Evolutionary conservation across 2,113 vertebrate genomes (phyloP), one percentile per base, ranked within the genome.

Genomic region (Mionectes macconnelli): DNA sequence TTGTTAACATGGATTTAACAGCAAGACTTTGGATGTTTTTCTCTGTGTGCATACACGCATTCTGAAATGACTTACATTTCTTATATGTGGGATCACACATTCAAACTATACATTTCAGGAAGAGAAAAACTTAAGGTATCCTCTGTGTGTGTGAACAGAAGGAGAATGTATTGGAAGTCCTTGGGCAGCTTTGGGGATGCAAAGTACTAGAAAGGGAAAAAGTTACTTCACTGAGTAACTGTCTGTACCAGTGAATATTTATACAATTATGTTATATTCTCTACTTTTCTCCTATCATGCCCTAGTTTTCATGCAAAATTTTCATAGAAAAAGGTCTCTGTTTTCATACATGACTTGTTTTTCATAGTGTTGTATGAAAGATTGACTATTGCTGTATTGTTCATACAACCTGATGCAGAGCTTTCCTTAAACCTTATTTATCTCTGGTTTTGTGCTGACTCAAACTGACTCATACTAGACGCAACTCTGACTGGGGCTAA

Each of bases 381-480:
- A 52, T 40, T 44, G 53, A 6, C 39, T 90, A 1, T 44, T 76
- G 47, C 47, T 64, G 5, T 84, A 2, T 82, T 87, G 47, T 1
- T 3, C 14, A 18, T 52, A 47, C 27, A 75, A 66, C 30, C 45
- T 67, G 42, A 74, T 33, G 47, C 4, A 37, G 62, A 52, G 23
- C n/a, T 77, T 87, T 66, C 49, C 53, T 67, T 75, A 66, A 83
- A 87, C 68, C 37, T 77, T 90, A 42, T 78, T 62, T 88, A 9
- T 66, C 45, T 45, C 24, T 4, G 10, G 87, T 95, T 84, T 85
- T 89, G 28, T 81, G 82, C 87, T 90, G 59, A 72, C 60, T 91
- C 69, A 83, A 60, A 49, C 85, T 94, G 87, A 95, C 76, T 94
- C 77, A 80, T 79, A 23, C 45, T 87, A 55, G 31, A 67, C 83